phyloP scores from a whole-genome alignment of 2,113 vertebrate species.

The Isurus oxyrinchus region DNA sequence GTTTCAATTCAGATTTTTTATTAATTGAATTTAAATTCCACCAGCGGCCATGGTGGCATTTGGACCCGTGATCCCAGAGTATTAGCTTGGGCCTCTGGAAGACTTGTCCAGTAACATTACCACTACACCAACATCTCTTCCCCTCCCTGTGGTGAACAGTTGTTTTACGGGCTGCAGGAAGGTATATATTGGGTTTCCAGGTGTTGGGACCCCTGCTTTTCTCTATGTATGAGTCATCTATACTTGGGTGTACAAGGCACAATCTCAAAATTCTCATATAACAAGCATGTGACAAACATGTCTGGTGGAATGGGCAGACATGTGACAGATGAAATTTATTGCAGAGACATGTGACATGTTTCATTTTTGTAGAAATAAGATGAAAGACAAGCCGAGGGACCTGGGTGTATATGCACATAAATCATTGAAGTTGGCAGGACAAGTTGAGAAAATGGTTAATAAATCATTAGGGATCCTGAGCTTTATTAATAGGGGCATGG shows the following conservation, averaged over 20 bases:
- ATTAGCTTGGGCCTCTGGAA: no score
- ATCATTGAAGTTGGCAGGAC: not conserved
- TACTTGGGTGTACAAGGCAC: not conserved
- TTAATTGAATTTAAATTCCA: no score
- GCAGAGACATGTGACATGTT: not conserved
- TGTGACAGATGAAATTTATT: not conserved
- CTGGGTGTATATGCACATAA: not conserved
- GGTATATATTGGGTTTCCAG: not conserved
- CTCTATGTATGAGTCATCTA: not conserved
- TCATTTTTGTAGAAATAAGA: not conserved
- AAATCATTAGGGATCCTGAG: not conserved
- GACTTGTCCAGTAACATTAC: no score
- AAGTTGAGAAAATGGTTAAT: not conserved
- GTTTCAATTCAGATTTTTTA: no score
- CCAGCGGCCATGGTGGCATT: no score
- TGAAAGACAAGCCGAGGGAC: not conserved
- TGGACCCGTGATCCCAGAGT: no score
- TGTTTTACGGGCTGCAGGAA: not conserved
- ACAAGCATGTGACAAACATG: not conserved
- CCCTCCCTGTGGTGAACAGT: no score
- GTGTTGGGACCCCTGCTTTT: not conserved
- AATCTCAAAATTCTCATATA: not conserved
- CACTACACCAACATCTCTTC: no score
- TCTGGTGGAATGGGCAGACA: not conserved
- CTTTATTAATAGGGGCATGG: no score